Percentiles rank a stretch among this genome's conserved stretches.
Evolutionary conservation across 1,140 invertebrate genomes (phyloP).

Genomic region (Aricia agestis): DNA sequence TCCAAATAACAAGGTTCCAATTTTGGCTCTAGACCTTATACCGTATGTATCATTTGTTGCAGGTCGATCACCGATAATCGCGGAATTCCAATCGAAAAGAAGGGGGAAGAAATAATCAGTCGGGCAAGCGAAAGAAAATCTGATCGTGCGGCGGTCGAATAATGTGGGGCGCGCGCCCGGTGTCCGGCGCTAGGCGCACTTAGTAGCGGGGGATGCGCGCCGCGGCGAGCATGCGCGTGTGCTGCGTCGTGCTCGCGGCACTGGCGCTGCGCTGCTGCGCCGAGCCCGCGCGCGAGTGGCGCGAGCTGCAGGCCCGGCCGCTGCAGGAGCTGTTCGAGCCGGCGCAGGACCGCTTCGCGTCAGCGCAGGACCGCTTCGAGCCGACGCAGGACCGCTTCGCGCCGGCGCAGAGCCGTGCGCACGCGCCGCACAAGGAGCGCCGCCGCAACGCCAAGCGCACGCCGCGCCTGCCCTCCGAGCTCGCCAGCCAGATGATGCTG

Average conservation of each 20-base stretch:
- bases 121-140: slow-evolving; percentile 23
- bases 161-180: slow-evolving; percentile 67
- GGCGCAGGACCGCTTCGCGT: slow-evolving; percentile 28
- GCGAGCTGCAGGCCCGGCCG: slow-evolving; percentile 48
- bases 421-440: slow-evolving; percentile 46
- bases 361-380: slow-evolving; percentile 32
- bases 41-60: neutral
- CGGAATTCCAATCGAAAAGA: neutral
- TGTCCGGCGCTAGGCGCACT: slow-evolving; percentile 46
- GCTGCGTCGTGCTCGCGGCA: slow-evolving; percentile 61
- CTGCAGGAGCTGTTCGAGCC: slow-evolving; percentile 56
- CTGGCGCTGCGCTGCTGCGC: slow-evolving; percentile 60
- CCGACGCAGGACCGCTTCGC: slow-evolving; percentile 30
- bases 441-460: slow-evolving; percentile 59
- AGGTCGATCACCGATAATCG: neutral
- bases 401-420: slow-evolving; percentile 33
- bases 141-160: slow-evolving; percentile 41
- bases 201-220: slow-evolving; percentile 57
- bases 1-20: no score
- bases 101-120: neutral
- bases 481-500: slow-evolving; percentile 69
- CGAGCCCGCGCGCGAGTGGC: slow-evolving; percentile 52
- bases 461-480: slow-evolving; percentile 53
- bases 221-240: slow-evolving; percentile 58
- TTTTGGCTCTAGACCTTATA: no score